phyloP scores from a whole-genome alignment of 2,113 vertebrate species.

The Camelus dromedarius region DNA sequence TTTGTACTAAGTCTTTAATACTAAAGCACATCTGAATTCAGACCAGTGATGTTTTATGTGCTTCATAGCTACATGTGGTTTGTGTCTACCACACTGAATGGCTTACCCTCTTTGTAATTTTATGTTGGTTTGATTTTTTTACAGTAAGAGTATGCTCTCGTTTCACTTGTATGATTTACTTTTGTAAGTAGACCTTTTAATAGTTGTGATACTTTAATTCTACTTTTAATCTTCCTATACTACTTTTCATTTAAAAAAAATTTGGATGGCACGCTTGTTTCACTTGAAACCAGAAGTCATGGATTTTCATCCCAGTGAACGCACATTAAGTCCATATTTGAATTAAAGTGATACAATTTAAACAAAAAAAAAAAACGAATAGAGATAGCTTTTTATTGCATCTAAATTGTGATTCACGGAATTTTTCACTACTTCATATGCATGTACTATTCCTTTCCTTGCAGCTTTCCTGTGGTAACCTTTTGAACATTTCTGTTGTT shows the following conservation, averaged over 20 bases:
- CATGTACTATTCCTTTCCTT: background rate
- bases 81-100: background rate
- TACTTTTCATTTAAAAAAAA: slow-evolving; percentile 37
- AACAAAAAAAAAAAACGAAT: background rate
- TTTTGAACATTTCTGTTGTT: slow-evolving; percentile 38
- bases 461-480: background rate
- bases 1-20: background rate
- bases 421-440: background rate
- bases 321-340: background rate
- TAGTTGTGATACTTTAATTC: background rate
- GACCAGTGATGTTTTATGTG: background rate
- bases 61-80: background rate
- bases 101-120: background rate
- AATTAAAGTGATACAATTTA: slow-evolving; percentile 45
- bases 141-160: background rate
- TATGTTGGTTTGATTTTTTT: background rate
- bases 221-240: background rate
- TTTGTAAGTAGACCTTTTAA: slow-evolving; percentile 38
- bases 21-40: background rate
- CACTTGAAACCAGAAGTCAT: slow-evolving; percentile 18
- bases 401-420: background rate
- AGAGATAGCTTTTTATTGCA: background rate
- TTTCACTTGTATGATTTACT: background rate
- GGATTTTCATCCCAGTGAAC: slow-evolving; percentile 44
- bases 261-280: background rate